Evolutionary conservation across 2,888 invertebrate genomes (phyloP), one percentile per base, ranked within the genome.

Genomic region (Macrosoma leucophasiata): DNA sequence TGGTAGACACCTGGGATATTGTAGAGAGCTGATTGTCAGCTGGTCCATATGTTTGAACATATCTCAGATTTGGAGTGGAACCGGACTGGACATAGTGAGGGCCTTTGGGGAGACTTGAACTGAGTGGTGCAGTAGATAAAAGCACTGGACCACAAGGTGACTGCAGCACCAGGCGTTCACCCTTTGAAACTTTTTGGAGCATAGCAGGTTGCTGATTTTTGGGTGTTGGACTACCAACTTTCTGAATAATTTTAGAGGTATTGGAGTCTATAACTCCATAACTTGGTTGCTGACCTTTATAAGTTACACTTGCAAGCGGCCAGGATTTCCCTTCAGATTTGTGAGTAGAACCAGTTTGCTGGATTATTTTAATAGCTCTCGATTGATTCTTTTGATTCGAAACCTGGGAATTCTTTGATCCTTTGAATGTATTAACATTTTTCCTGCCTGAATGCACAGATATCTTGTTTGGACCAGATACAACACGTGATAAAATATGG

Each of bases 331-430:
- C 52, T 39, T 79, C 84, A 2, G 76, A 62, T 62, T 84, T 84
- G 46, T 70, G 68, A 34, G 62, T 54, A 34, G 72, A 55, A 31
- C 78, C 78, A 31, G 81, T 60, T 49, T 84, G 82, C 49, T 86
- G 87, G 43, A 87, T 84, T 40, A 87, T 87, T 60, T 87, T 87
- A 10, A 87, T 79, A 12, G 87, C 74, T 49, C 86, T 82, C 0
- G 82, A 77, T 42, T 81, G 79, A 56, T 66, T 78, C 42, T 79
- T 81, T 44, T 76, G 78, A 13, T 48, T 61, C 2, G 70, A 55
- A 6, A 55, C 55, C 56, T 78, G 75, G 12, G 74, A 65, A 48
- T 52, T 73, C 55, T 81, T 82, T 7, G 77, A 70, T 33, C 70
- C 71, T 51, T 79, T 81, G 5, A 77, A 57, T 37, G 78, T 56